Percentiles rank a stretch among this genome's conserved stretches.
Conservation (phyloP, 2,113 vertebrate genomes). For the Phyllostomus hastatus region DNA sequence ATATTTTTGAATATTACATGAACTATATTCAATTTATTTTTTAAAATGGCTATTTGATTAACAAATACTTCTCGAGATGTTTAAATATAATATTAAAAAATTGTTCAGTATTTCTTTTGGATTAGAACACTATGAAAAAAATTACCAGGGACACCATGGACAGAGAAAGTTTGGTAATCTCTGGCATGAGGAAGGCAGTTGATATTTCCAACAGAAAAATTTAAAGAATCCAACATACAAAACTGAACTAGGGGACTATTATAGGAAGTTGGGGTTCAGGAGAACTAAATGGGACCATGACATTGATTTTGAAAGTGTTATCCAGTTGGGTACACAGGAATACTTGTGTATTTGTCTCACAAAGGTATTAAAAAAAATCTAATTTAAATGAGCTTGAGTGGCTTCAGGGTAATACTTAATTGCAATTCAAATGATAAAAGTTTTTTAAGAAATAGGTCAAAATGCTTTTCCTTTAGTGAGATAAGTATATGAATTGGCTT, state of each 20-base stretch:
- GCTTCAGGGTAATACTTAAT: not conserved
- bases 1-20: not conserved
- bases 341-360: not conserved
- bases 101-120: not conserved
- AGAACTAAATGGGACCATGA: not conserved
- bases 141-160: not conserved
- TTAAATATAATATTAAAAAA: not conserved
- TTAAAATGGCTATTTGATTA: not conserved
- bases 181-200: not conserved
- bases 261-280: not conserved
- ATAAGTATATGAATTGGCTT: not conserved
- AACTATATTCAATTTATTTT: not conserved
- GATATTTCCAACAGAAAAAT: not conserved
- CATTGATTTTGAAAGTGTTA: not conserved
- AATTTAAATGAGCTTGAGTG: constrained; percentile 16
- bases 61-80: not conserved
- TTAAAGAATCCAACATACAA: not conserved
- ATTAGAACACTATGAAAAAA: not conserved
- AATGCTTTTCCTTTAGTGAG: not conserved
- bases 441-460: constrained; percentile 35
- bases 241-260: not conserved
- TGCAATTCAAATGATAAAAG: constrained; percentile 29
- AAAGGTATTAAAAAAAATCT: not conserved
- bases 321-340: not conserved
- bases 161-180: not conserved